These are phyloP conservation scores for Agonopterix heracliana DNA, from an alignment of 2,888 invertebrate genomes.

Conservation along the genomic window DNA sequence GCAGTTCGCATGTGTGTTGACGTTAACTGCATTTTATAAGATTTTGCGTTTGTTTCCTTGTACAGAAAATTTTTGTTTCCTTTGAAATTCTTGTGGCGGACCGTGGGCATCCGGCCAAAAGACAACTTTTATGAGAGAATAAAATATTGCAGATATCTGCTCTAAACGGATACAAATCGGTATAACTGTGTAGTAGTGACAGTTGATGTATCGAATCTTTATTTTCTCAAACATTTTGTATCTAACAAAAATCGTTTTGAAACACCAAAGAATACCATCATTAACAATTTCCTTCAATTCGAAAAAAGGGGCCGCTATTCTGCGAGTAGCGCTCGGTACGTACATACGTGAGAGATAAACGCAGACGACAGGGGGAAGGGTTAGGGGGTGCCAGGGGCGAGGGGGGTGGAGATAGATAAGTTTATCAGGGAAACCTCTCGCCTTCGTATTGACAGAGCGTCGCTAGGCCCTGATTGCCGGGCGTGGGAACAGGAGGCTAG, in stretches of 20 bases:
- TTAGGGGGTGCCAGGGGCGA: constrained; percentile 23
- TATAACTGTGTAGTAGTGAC: constrained; percentile 26
- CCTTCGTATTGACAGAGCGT: constrained; percentile 72
- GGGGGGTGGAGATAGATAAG: constrained; percentile 55
- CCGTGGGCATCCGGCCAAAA: constrained; percentile 61
- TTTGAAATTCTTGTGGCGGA: constrained; percentile 52
- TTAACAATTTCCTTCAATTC: background rate
- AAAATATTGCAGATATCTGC: constrained; percentile 43
- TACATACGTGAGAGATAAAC: constrained; percentile 68
- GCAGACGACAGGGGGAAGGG: constrained; percentile 38
- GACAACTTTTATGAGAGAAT: constrained; percentile 55
- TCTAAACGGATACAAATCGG: constrained; percentile 50
- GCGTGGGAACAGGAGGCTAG: constrained; percentile 56
- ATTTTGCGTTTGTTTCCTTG: constrained; percentile 59
- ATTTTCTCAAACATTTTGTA: background rate
- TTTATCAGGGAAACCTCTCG: constrained; percentile 74
- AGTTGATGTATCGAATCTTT: constrained; percentile 14
- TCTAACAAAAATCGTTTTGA: too few relatives aligned
- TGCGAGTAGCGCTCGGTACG: constrained; percentile 41
- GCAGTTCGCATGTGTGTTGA: constrained; percentile 55
- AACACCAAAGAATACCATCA: background rate
- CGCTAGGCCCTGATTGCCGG: constrained; percentile 71
- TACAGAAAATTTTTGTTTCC: constrained; percentile 51
- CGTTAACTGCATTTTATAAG: constrained; percentile 66
- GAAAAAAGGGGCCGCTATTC: constrained; percentile 8